Evolutionary conservation across 2,797 vertebrate genomes (phyloP).

Genomic region (Melanotaenia nigrans): DNA sequence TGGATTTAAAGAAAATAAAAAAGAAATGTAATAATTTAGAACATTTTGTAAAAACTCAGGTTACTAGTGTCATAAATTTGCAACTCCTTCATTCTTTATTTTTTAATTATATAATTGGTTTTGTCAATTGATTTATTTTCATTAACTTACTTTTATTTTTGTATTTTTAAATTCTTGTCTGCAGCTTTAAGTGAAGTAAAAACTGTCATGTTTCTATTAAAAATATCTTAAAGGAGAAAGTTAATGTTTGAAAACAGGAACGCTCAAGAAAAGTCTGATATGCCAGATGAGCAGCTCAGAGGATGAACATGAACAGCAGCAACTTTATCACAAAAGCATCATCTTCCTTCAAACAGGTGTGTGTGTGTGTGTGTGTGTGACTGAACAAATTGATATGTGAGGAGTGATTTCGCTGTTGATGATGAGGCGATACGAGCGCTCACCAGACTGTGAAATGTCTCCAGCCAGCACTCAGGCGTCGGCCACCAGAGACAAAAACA

Average conservation of each 20-base stretch:
- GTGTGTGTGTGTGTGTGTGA: constrained; percentile 19
- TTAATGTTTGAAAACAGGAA: not conserved
- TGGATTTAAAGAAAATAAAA: too few species aligned
- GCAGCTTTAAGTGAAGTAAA: not conserved
- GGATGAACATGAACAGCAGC: not conserved
- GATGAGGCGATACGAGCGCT: constrained; percentile 65
- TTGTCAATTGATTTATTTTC: too few species aligned
- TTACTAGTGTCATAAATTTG: too few species aligned
- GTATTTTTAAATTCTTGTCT: too few species aligned
- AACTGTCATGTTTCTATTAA: not conserved
- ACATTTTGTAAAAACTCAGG: too few species aligned
- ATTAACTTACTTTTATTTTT: too few species aligned
- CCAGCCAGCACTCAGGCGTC: constrained; percentile 67
- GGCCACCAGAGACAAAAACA: constrained; percentile 55
- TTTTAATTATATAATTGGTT: too few species aligned
- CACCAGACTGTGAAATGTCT: constrained; percentile 77
- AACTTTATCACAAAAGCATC: constrained; percentile 12
- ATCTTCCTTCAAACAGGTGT: not conserved
- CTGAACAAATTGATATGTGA: constrained; percentile 28
- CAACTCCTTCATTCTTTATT: too few species aligned
- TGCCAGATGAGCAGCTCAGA: too few species aligned
- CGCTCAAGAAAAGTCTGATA: too few species aligned
- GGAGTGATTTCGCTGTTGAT: constrained; percentile 34
- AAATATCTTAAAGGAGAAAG: not conserved
- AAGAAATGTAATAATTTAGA: too few species aligned